Evolutionary conservation across 37 sponge, comb jelly and placozoan species (phyloP), one percentile per base, ranked within the genome.

Genomic region (Amphimedon queenslandica): DNA sequence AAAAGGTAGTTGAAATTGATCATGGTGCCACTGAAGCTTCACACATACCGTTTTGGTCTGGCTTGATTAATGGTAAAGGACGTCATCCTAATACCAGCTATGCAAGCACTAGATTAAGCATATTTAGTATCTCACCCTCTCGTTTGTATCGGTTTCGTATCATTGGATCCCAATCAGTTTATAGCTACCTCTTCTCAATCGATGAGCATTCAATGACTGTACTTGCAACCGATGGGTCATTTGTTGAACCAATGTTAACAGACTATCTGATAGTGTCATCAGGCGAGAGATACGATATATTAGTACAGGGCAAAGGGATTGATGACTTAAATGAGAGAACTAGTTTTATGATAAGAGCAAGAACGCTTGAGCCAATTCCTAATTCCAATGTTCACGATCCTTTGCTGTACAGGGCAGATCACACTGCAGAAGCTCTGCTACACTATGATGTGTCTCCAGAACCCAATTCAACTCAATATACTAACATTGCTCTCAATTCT

Each of bases 231-330:
- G 88, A 87, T 76, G 88, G 82, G 3, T 35, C 63, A 33, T 40
- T 47, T 37, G 56, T 87, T 32, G 24, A 67, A 28, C 72, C 77
- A 36, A 42, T 28, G 3, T 56, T 64, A 2, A 63, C 55, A 21
- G 78, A 81, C 53, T 81, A 67, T 67, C 56, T 81, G 32, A 70
- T 87, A 4, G 38, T 87, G 2, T 77, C 76, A 35, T 24, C 78
- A 3, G 88, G 88, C 25, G 82, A 87, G 55, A 39, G 88, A 32
- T 87, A 81, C 39, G 88, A 87, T 32, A 42, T 87, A 38, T 60
- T 81, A 3, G 32, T 87, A 2, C 53, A 47, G 8, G 64, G 75
- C 5, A 79, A 77, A 39, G 6, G 18, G n/a, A 37, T 64, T 47
- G 53, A 71, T 16, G 29, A 41, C 32, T 10, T 27, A 47, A 69